Evolutionary conservation across 2,797 vertebrate species (phyloP).

Genomic region (Chloroceryle amazona): DNA sequence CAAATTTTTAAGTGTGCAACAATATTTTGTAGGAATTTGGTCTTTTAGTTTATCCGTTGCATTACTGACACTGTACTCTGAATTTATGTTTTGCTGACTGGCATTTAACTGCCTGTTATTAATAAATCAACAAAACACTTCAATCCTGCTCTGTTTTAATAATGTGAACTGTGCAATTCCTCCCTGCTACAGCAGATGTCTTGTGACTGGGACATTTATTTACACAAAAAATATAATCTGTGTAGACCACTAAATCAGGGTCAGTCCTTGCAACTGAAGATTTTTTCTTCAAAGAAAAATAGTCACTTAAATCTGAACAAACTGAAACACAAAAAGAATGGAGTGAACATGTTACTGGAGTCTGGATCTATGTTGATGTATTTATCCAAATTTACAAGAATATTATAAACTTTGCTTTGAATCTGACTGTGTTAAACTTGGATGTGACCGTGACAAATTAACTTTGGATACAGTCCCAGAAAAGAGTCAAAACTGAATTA

Average conservation of each 20-base stretch:
- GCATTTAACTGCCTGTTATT: neutral
- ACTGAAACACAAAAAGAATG: neutral
- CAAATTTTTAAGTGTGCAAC: neutral
- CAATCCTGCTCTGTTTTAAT: neutral
- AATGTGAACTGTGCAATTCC: neutral
- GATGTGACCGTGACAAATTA: conserved; percentile 34
- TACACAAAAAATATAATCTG: neutral
- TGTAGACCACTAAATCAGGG: neutral
- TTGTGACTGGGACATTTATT: neutral
- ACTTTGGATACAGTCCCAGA: conserved; percentile 36
- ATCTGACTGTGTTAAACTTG: neutral
- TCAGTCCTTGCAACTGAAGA: neutral
- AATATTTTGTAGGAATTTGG: neutral
- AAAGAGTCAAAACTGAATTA: conserved; percentile 52
- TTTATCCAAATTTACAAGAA: conserved; percentile 27
- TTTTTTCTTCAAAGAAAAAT: neutral
- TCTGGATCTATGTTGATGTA: neutral
- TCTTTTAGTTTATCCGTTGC: neutral
- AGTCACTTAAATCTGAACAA: neutral
- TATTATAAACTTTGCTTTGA: conserved; percentile 28
- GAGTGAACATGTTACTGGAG: neutral
- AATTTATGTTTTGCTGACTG: neutral
- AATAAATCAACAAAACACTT: neutral
- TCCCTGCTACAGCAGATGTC: neutral
- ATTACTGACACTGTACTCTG: neutral